Base-by-base conservation (phyloP, 2,113 vertebrate genomes). In the Ctenodactylus gundi region DNA sequence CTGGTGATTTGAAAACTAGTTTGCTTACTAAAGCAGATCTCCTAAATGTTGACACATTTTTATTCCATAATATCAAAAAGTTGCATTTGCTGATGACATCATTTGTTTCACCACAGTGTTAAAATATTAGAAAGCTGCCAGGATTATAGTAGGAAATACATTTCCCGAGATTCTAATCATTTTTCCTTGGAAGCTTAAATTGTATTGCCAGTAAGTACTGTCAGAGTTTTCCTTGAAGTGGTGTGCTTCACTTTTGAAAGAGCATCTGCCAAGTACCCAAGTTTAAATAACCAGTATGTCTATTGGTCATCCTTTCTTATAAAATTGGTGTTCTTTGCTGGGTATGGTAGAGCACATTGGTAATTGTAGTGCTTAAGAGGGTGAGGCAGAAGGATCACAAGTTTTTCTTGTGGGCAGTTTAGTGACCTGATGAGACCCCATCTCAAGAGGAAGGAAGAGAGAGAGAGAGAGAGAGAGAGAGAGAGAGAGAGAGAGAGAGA, bases 131-230 rank as follows among this genome's bases (percentile, higher is more conserved):
- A 49, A 46, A 86, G 21, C 53, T n/a, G 13, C 53, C 65, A 41
- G 14, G 34, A n/a, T 68, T 39, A 14, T 55, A 14, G 27, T 36
- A 23, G 57, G 25, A 57, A 83, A 4, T 36, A 53, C 3, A 7
- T 82, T 86, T 86, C 82, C 49, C 44, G 62, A 65, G n/a, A 58
- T 41, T 55, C 46, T 72, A 3, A 2, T 64, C 4, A 6, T 77
- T 78, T 87, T 81, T 89, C 29, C 77, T 41, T 39, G n/a, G 39
- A 65, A 81, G 21, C 75, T 70, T 88, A 94, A 89, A 36, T 73
- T 57, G 68, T 64, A 11, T 44, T 58, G 9, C 17, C 15, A 4
- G 1, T 80, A n/a, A 73, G 2, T 78, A 34, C 21, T 44, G 1
- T 81, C 44, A 51, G 68, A 81, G n/a, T 80, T 75, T 94, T 81